Evolutionary conservation across 30 jellyfish, hydroid and myxozoan species (phyloP), one percentile per base, ranked within the genome.

Genomic region (Phacellophora camtschatica): DNA sequence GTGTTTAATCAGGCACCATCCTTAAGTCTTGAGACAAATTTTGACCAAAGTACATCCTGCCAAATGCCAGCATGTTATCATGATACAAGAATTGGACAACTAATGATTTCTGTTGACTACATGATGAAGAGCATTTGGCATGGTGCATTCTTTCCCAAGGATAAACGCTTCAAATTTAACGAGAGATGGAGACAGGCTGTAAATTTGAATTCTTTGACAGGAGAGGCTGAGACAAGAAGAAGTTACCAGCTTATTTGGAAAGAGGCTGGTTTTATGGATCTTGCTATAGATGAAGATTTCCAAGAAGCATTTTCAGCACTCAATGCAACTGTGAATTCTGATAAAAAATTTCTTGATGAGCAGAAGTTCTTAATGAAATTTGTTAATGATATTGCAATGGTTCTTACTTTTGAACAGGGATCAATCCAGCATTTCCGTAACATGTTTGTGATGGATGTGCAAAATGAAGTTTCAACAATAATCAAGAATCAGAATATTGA

Each of bases 111-210:
- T 4, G 89, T 84, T 48, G 95, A 84, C 39, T 84, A 84, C 78
- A 71, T 66, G 84, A 9, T 84, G 64, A 84, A 84, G 69, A 71
- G 89, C 35, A 63, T 84, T 62, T 84, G 95, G 95, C 85, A 71
- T 32, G 95, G 89, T 16, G 77, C 83, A n/a, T 71, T 50, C 55
- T 61, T 84, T 24, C 89, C 88, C 3, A 59, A 16, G 23, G 89
- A 84, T 29, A 84, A 84, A 32, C 18, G 88, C 25, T 43, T 70
- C 15, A 84, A 84, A 45, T 72, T 84, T 53, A 66, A 49, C 39
- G 95, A 84, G 58, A 59, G 95, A 50, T 84, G 95, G 95, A 59
- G 89, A 39, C 90, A 74, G 25, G 70, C 87, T 5, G 96, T 76
- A 4, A 73, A 74, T 39, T 56, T 86, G 75, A 86, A 86, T 63